phyloP scores from a whole-genome alignment of 2,888 invertebrate genomes.

The Synergus laeviventris region DNA sequence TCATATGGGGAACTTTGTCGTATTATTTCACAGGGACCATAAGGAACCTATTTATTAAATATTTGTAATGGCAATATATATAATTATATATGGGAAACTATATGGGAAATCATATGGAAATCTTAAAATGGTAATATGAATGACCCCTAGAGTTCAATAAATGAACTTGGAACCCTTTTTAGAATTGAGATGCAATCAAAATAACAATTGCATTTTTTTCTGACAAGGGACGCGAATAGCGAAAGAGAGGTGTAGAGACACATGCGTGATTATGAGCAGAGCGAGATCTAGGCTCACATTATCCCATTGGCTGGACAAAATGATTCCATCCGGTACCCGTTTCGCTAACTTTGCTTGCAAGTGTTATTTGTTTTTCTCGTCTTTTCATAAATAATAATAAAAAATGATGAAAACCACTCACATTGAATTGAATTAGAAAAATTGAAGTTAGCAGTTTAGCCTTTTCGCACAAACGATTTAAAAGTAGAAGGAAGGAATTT shows the following conservation, averaged over 20 bases:
- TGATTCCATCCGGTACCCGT: slow-evolving; percentile 54
- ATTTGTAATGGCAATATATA: too few species aligned
- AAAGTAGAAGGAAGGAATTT: not conserved
- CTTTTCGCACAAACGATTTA: too few species aligned
- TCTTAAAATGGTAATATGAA: too few species aligned
- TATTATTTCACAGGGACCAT: too few species aligned
- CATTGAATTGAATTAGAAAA: too few species aligned
- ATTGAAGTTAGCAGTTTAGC: too few species aligned
- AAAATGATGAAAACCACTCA: not conserved
- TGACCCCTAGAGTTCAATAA: not conserved
- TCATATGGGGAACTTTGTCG: too few species aligned
- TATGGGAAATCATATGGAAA: too few species aligned
- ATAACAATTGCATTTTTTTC: not conserved
- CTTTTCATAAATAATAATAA: not conserved
- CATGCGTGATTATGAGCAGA: slow-evolving; percentile 31
- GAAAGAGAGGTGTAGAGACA: slow-evolving; percentile 6
- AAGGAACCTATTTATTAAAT: too few species aligned
- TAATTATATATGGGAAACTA: too few species aligned
- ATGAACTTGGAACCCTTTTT: not conserved
- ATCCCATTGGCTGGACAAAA: slow-evolving; percentile 54
- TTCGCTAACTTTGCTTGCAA: slow-evolving; percentile 36
- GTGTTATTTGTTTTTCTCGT: slow-evolving; percentile 40
- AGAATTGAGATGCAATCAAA: not conserved
- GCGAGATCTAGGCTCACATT: slow-evolving; percentile 43
- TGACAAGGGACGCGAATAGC: not conserved